A percentile compares a stretch with the other conserved stretches of the same genome.
Conservation (phyloP, 2,113 vertebrate species). For the Tapirus terrestris region DNA sequence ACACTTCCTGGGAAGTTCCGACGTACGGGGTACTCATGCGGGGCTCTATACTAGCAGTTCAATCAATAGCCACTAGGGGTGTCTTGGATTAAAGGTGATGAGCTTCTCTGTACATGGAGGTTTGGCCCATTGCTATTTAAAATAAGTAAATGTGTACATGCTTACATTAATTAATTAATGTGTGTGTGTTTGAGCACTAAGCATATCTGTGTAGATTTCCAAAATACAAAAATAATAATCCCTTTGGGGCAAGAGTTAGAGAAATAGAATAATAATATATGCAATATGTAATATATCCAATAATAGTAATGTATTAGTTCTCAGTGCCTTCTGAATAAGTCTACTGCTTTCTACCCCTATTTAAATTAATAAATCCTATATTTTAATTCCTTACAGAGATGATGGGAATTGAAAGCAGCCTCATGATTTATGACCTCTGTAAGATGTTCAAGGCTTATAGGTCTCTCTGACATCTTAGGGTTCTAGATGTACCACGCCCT, state of each 20-base stretch:
- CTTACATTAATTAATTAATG: not conserved
- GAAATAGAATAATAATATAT: not conserved
- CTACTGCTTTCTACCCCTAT: not conserved
- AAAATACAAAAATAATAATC: not conserved
- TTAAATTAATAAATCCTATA: not conserved
- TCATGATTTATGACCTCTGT: not conserved
- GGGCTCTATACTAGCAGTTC: not conserved
- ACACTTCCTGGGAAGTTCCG: not conserved
- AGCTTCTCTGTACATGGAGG: not conserved
- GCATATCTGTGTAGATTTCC: not conserved
- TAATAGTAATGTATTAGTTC: not conserved
- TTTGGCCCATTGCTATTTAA: not conserved
- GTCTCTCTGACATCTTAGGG: not conserved
- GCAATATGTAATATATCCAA: not conserved
- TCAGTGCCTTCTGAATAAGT: not conserved
- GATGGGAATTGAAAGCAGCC: not conserved
- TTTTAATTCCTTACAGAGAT: not conserved
- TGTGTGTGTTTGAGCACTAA: not conserved
- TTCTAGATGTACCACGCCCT: not conserved
- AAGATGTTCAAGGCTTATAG: not conserved
- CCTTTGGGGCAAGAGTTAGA: not conserved
- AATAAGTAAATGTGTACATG: not conserved
- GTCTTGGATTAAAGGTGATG: not conserved
- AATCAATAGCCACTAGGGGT: not conserved
- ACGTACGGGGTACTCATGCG: fast-evolving